Evolutionary conservation across 2,888 invertebrate genomes (phyloP).

Genomic region (Pheosia gnoma): DNA sequence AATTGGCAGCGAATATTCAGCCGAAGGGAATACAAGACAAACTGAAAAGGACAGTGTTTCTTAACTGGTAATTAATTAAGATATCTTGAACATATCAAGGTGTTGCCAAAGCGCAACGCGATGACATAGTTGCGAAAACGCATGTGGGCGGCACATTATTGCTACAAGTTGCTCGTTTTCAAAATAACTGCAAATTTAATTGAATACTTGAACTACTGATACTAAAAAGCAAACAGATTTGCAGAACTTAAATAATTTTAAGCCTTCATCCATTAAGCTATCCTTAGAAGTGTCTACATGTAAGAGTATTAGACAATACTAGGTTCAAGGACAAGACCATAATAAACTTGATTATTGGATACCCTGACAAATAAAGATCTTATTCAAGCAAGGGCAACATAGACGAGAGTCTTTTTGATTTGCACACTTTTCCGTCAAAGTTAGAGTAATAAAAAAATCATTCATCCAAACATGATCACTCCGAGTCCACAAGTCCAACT

Average conservation of each 20-base stretch:
- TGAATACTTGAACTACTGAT: neutral
- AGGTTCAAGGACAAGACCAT: neutral
- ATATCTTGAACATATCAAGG: slow-evolving; percentile 18
- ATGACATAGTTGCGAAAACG: slow-evolving; percentile 26
- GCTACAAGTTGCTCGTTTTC: slow-evolving; percentile 20
- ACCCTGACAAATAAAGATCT: neutral
- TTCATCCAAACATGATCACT: neutral
- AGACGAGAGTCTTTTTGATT: neutral
- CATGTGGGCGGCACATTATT: slow-evolving; percentile 25
- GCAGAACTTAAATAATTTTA: neutral
- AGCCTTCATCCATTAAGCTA: neutral
- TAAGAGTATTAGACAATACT: neutral
- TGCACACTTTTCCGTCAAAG: neutral
- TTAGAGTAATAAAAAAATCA: neutral
- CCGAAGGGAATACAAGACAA: slow-evolving; percentile 12
- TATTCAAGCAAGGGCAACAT: neutral
- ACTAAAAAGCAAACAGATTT: no score
- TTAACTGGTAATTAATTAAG: slow-evolving; percentile 24
- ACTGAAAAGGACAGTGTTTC: slow-evolving; percentile 7
- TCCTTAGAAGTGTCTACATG: neutral
- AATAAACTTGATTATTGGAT: no score
- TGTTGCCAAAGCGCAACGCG: slow-evolving; percentile 20
- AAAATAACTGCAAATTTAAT: slow-evolving; percentile 19
- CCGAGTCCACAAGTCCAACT: slow-evolving; percentile 4
- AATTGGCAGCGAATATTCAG: slow-evolving; percentile 25